phyloP scores from a whole-genome alignment of 2,797 vertebrate species.

The Malurus splendens region DNA sequence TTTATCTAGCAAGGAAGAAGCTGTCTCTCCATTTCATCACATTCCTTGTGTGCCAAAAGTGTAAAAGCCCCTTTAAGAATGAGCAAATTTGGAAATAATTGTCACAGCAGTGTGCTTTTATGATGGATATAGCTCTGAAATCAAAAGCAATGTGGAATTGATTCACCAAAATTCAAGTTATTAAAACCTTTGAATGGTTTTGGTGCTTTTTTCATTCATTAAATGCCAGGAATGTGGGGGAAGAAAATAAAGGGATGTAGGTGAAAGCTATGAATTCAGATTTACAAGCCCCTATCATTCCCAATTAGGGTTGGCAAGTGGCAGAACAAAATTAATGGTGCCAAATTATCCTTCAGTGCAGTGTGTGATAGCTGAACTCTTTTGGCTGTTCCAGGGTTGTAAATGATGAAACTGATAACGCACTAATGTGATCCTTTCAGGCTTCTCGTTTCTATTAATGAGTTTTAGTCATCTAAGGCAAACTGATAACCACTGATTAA shows the following conservation, averaged over 20 bases:
- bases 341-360: conserved; percentile 30
- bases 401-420: conserved; percentile 60
- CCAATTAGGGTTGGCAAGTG: conserved; percentile 46
- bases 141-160: neutral
- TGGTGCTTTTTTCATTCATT: conserved; percentile 20
- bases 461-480: conserved; percentile 61
- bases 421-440: conserved; percentile 65
- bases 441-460: conserved; percentile 72
- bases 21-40: neutral
- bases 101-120: neutral
- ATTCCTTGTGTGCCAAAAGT: neutral
- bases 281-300: conserved; percentile 12
- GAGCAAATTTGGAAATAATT: neutral
- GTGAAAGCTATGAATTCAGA: conserved; percentile 4
- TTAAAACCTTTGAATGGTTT: conserved; percentile 16
- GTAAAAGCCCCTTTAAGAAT: neutral
- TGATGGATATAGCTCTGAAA: neutral
- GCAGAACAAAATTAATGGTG: conserved; percentile 57
- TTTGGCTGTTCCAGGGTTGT: conserved; percentile 42
- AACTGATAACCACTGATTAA: conserved; percentile 71
- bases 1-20: neutral
- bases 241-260: neutral
- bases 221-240: neutral
- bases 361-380: conserved; percentile 30
- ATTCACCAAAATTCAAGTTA: neutral